Percentiles rank a stretch among this genome's conserved stretches.
Evolutionary conservation across 2,797 vertebrate species (phyloP).

Genomic region (Ciconia nigra): DNA sequence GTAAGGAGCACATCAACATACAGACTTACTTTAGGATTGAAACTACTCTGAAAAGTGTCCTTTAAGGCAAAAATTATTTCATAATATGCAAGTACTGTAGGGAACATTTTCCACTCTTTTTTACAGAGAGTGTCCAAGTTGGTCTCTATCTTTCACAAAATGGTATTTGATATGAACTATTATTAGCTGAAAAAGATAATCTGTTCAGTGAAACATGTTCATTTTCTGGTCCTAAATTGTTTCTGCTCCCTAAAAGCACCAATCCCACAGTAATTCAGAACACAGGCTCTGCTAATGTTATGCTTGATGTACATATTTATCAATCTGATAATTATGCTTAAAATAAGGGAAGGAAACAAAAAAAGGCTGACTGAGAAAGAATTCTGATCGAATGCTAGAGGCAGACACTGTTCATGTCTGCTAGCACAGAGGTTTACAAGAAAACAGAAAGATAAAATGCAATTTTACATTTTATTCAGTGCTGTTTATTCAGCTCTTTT

Average conservation of each 20-base stretch:
- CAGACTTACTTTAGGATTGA: not conserved
- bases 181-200: slow-evolving; percentile 66
- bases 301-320: slow-evolving; percentile 46
- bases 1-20: not conserved
- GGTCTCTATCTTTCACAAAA: slow-evolving; percentile 45
- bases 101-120: slow-evolving; percentile 46
- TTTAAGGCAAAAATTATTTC: slow-evolving; percentile 68
- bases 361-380: slow-evolving; percentile 43
- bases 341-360: slow-evolving; percentile 48
- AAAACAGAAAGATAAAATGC: slow-evolving; percentile 45
- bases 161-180: slow-evolving; percentile 58
- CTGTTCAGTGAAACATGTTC: slow-evolving; percentile 57
- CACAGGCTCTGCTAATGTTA: slow-evolving; percentile 28
- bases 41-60: slow-evolving; percentile 46
- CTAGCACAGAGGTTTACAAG: slow-evolving; percentile 37
- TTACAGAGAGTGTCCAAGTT: not conserved
- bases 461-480: slow-evolving; percentile 29
- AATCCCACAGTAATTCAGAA: not conserved
- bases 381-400: slow-evolving; percentile 51
- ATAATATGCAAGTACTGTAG: slow-evolving; percentile 30
- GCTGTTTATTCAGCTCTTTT: slow-evolving; percentile 52
- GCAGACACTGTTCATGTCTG: slow-evolving; percentile 24
- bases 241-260: slow-evolving; percentile 14
- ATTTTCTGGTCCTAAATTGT: slow-evolving; percentile 48
- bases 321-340: slow-evolving; percentile 61